Conservation (phyloP, 2,888 invertebrate species). For the Keiferia lycopersicella region DNA sequence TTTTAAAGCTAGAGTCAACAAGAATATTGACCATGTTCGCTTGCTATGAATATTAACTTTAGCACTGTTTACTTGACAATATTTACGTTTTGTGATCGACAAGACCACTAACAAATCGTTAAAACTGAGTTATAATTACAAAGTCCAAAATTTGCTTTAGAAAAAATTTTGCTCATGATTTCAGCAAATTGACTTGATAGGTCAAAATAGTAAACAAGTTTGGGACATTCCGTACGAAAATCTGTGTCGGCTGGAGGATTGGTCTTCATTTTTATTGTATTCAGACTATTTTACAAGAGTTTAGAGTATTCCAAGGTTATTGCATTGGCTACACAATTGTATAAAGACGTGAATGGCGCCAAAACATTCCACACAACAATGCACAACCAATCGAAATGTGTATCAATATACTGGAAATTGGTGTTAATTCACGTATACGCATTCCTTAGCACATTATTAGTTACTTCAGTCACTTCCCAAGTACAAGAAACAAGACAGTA, state of each 20-base stretch:
- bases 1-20: neutral
- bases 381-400: neutral
- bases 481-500: neutral
- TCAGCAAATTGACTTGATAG: too few species aligned
- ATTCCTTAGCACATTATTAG: neutral
- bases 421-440: neutral
- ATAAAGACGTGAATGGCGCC: constrained; percentile 3
- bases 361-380: neutral
- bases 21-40: neutral
- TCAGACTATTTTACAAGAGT: too few species aligned
- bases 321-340: constrained; percentile 2
- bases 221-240: too few species aligned
- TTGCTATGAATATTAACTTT: neutral
- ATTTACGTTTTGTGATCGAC: neutral
- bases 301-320: too few species aligned
- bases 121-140: neutral
- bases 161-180: too few species aligned
- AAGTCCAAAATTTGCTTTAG: too few species aligned
- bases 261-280: too few species aligned
- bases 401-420: neutral
- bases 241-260: neutral
- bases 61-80: constrained; percentile 1
- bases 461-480: neutral
- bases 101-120: constrained; percentile 4
- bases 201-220: too few species aligned